phyloP scores from a whole-genome alignment of 2,888 invertebrate genomes.

The Archaeoteleia sp. region DNA sequence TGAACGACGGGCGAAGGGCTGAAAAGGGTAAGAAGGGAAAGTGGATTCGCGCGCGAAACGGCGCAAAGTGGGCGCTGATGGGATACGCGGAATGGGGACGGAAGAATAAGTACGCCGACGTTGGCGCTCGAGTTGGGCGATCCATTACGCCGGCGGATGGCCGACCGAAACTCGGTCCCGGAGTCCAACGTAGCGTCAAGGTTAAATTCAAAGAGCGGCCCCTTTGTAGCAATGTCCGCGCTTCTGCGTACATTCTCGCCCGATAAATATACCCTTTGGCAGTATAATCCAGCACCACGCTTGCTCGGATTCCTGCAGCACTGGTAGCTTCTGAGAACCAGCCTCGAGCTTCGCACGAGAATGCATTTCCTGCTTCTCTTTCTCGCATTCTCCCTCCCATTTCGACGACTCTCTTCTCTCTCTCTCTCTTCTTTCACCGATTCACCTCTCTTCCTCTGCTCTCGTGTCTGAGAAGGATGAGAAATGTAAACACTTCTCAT shows the following conservation, averaged over 20 bases:
- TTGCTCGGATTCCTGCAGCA: slow-evolving; percentile 68
- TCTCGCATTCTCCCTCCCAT: slow-evolving; percentile 23
- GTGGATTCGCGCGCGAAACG: slow-evolving; percentile 37
- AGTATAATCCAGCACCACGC: slow-evolving; percentile 73
- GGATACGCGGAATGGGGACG: slow-evolving; percentile 11
- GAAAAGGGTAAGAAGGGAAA: slow-evolving; percentile 24
- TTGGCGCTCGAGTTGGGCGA: slow-evolving; percentile 58
- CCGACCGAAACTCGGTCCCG: slow-evolving; percentile 40
- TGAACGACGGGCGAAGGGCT: not conserved
- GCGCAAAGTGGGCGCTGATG: slow-evolving; percentile 22
- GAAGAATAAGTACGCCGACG: slow-evolving; percentile 50
- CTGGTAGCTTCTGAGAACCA: slow-evolving; percentile 75
- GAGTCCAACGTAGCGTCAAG: slow-evolving; percentile 67
- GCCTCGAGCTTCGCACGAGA: slow-evolving; percentile 67
- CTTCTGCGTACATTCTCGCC: slow-evolving; percentile 74
- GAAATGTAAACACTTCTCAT: slow-evolving; percentile 20
- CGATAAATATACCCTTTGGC: slow-evolving; percentile 75
- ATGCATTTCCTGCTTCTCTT: slow-evolving; percentile 51
- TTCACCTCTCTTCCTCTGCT: slow-evolving; percentile 14
- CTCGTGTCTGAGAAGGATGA: slow-evolving; percentile 5
- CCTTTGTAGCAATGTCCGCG: slow-evolving; percentile 74
- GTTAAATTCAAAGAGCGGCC: slow-evolving; percentile 72
- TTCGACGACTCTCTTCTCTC: slow-evolving; percentile 40
- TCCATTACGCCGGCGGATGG: slow-evolving; percentile 61
- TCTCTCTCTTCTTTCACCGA: slow-evolving; percentile 12